phyloP scores from a whole-genome alignment of 2,888 invertebrate species.

The Calameuta pallipes region DNA sequence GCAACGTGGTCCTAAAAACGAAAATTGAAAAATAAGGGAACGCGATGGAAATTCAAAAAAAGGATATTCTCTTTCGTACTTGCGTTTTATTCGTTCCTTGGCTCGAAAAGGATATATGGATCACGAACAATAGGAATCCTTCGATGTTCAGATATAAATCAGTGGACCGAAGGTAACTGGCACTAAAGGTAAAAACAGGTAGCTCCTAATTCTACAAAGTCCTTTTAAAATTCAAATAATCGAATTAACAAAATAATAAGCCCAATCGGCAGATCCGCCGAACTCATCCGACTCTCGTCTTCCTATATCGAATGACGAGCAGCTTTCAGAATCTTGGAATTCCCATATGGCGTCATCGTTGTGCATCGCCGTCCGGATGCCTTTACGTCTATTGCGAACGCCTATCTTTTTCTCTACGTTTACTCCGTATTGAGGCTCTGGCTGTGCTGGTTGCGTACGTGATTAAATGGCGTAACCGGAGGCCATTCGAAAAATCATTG shows the following conservation, averaged over 20 bases:
- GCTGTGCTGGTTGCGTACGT: not conserved
- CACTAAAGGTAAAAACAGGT: too few relatives aligned
- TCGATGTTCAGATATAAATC: not conserved
- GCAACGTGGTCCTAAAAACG: too few relatives aligned
- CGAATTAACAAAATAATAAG: not conserved
- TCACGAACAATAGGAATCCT: not conserved
- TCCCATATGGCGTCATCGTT: slow-evolving; percentile 30
- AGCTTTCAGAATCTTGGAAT: slow-evolving; percentile 25
- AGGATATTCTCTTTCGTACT: not conserved
- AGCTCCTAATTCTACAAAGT: not conserved
- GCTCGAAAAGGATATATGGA: not conserved
- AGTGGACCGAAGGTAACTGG: too few relatives aligned
- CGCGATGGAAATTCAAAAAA: not conserved
- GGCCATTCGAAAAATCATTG: not conserved
- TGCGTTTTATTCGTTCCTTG: not conserved
- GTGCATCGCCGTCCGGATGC: not conserved
- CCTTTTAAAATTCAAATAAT: not conserved
- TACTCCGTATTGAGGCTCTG: not conserved
- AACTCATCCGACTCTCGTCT: not conserved
- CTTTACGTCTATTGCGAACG: not conserved
- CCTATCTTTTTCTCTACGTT: not conserved
- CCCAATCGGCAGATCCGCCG: not conserved
- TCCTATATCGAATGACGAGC: not conserved
- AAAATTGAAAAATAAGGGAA: too few relatives aligned
- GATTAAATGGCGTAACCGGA: not conserved